Base-by-base conservation (phyloP, 2,888 invertebrate species). In the Hanleya hanleyi region DNA sequence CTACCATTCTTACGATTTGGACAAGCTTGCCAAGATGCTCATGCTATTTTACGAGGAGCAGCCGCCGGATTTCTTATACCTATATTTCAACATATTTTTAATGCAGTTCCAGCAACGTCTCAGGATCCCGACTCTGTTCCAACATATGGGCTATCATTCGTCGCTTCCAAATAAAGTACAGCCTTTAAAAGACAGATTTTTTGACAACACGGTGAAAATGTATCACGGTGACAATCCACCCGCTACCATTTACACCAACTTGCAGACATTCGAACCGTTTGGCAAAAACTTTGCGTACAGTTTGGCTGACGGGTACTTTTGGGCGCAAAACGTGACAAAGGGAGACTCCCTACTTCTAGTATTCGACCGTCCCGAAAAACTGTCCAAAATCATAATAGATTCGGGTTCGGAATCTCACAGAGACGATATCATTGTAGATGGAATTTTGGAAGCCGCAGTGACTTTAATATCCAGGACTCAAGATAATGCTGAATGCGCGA, bases 301-400 rank as follows among this genome's bases (percentile, higher is more conserved):
- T 33, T 75, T 81, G 0, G 79, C 85, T 0, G 87, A 87, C 15
- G 90, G 90, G 0, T 88, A 87, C 74, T 91, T 91, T 76, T 90
- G 90, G 91, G 89, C 89, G 22, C 82, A 86, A 29, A 81, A 77
- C 6, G 85, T 86, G 0, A 81, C 81, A 69, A 74, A 77, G 12
- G 83, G 87, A 5, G 89, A 89, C 68, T 84, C 84, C 5, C 86
- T 88, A 29, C 86, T 86, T 51, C 73, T 91, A 6, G 82, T 88
- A 12, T 87, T 91, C 62, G 76, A 85, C 6, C 76, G 82, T 37
- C 86, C 88, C 0, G 84, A 84, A 38, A 71, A 66, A 26, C 38
- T 90, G 5, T 77, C 79, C 4, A 81, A 84, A 37, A 79, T 90
- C n/a, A 79, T 87, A 9, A 78, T 91, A 29, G 78, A 83, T 9